phyloP scores from a whole-genome alignment of 2,113 vertebrate genomes.

The Sprattus sprattus region DNA sequence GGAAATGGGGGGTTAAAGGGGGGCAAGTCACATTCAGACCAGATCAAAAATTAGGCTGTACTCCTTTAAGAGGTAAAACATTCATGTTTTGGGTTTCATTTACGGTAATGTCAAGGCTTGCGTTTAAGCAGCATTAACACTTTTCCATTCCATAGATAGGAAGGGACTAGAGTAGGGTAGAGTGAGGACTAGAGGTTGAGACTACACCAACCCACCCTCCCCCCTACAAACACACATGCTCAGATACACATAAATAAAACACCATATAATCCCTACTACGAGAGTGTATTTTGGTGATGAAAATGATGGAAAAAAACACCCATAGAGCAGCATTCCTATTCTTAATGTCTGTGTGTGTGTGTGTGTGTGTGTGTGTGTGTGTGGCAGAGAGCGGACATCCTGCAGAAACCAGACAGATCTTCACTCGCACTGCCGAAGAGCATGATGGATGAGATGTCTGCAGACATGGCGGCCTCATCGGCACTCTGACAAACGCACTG shows the following conservation, averaged over 20 bases:
- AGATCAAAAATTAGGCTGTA: no score
- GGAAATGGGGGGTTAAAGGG: no score
- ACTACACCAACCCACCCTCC: no score
- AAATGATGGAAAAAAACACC: not conserved
- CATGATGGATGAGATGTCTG: not conserved
- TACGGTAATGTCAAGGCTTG: no score
- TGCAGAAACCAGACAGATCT: not conserved
- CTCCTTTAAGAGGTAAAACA: no score
- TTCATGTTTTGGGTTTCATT: no score
- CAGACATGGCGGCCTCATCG: no score
- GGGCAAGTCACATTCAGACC: no score
- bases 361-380: not conserved
- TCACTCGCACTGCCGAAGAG: not conserved
- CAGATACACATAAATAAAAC: not conserved
- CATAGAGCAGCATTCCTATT: not conserved
- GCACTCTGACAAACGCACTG: not conserved
- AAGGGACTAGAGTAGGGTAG: no score
- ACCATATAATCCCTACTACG: not conserved
- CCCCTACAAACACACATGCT: not conserved
- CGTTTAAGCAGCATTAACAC: no score
- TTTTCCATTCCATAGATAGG: not conserved
- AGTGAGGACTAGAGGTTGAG: no score
- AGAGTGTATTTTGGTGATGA: not conserved
- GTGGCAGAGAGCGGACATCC: not conserved
- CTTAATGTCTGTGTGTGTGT: not conserved